Conservation (phyloP, 1,140 invertebrate species). For the Pseudomyrmex gracilis region DNA sequence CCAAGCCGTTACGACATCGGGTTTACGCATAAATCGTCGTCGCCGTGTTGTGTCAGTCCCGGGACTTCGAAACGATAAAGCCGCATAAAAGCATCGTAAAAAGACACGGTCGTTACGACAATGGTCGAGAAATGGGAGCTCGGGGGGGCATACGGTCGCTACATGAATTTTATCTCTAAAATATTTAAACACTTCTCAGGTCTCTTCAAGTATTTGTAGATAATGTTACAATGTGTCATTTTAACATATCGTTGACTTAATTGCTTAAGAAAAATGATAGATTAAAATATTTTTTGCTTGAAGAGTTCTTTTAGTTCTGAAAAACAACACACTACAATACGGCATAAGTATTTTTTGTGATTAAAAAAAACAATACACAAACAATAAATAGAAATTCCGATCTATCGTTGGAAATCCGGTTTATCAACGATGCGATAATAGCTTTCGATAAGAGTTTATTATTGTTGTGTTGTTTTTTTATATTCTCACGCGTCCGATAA, state of each 20-base stretch:
- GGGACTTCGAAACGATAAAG: slow-evolving; percentile 60
- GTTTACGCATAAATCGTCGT: slow-evolving; percentile 57
- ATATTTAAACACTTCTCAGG: no score
- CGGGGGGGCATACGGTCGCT: no score
- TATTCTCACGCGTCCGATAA: neutral
- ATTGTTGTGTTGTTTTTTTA: neutral
- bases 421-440: neutral
- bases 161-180: no score
- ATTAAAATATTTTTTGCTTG: no score
- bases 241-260: no score
- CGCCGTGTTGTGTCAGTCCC: slow-evolving; percentile 37
- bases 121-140: neutral
- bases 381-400: neutral
- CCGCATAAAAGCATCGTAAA: slow-evolving; percentile 65
- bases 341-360: no score
- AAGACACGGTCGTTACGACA: slow-evolving; percentile 53
- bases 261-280: no score
- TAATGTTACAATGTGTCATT: no score
- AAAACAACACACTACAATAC: no score
- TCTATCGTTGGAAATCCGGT: slow-evolving; percentile 4
- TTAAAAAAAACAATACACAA: no score
- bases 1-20: slow-evolving; percentile 29
- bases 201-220: no score
- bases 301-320: no score
- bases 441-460: neutral